Evolutionary conservation across 2,888 invertebrate species (phyloP).

Genomic region (Drosophila ezoana): DNA sequence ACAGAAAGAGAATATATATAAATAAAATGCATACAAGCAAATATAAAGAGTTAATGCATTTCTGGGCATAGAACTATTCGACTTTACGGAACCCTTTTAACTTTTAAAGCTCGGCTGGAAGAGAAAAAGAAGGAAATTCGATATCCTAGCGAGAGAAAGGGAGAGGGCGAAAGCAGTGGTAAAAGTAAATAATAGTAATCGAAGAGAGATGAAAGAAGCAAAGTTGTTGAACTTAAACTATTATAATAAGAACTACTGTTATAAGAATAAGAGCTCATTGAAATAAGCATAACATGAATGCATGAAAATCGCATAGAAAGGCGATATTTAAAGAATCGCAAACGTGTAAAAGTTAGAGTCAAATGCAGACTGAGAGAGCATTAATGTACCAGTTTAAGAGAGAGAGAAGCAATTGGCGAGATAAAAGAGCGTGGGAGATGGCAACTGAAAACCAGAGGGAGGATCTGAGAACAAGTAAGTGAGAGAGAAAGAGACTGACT

Average conservation of each 20-base stretch:
- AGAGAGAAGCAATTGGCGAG: neutral
- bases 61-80: neutral
- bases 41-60: neutral
- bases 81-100: neutral
- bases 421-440: neutral
- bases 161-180: no score
- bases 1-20: conserved; percentile 29
- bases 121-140: no score
- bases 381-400: neutral
- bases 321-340: neutral
- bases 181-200: neutral
- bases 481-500: no score
- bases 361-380: neutral
- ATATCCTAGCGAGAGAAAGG: no score
- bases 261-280: no score
- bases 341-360: neutral
- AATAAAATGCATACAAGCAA: neutral
- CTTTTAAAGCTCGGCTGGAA: no score
- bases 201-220: no score
- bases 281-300: no score
- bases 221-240: no score
- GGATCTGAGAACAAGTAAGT: no score
- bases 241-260: no score
- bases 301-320: neutral
- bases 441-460: neutral